Conservation (phyloP, 1,140 invertebrate species). For the Euwallacea fornicatus region DNA sequence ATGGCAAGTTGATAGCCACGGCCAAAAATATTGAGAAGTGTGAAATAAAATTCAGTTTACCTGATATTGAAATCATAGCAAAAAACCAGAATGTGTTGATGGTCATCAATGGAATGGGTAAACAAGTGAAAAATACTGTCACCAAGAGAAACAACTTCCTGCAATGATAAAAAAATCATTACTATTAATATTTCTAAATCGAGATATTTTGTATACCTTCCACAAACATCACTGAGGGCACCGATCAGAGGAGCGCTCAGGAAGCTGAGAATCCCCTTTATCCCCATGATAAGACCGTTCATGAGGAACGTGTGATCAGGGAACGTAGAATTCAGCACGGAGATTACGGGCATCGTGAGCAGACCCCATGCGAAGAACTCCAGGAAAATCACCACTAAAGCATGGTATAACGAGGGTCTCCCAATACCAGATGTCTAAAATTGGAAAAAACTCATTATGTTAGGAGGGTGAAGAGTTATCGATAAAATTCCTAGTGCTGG, state of each 20-base stretch:
- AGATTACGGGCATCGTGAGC: slow-evolving; percentile 96
- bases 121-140: slow-evolving; percentile 99
- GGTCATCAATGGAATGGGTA: slow-evolving; percentile 97
- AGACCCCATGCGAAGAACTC: slow-evolving; percentile 99
- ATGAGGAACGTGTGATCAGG: slow-evolving; percentile 98
- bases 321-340: slow-evolving; percentile 96
- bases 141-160: slow-evolving; percentile 94
- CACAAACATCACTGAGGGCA: slow-evolving; percentile 96
- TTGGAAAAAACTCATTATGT: slow-evolving; percentile 36
- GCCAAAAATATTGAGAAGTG: not conserved
- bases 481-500: no score
- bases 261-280: slow-evolving; percentile 94
- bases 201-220: slow-evolving; percentile 50
- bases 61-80: slow-evolving; percentile 96
- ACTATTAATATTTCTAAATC: not conserved
- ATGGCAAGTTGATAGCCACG: not conserved
- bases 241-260: slow-evolving; percentile 93
- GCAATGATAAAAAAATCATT: not conserved
- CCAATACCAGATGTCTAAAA: slow-evolving; percentile 83
- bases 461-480: no score
- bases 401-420: slow-evolving; percentile 95
- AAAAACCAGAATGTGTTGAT: slow-evolving; percentile 99
- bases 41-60: slow-evolving; percentile 8
- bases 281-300: slow-evolving; percentile 98
- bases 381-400: slow-evolving; percentile 97